A percentile compares a stretch with the other conserved stretches of the same genome.
Evolutionary conservation across 2,113 vertebrate genomes (phyloP).

Genomic region (Tapirus terrestris): DNA sequence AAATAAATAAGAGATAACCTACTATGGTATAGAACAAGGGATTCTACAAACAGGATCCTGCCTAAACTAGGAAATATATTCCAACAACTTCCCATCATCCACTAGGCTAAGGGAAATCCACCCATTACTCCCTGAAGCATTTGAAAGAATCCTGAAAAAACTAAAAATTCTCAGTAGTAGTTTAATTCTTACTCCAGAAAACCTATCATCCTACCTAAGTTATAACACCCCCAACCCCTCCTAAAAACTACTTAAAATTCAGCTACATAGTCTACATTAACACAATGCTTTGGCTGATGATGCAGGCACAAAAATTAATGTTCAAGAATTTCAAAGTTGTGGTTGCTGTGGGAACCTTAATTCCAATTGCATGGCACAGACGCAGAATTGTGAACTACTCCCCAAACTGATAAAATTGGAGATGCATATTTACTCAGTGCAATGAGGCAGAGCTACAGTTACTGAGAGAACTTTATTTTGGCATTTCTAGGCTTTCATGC

Average conservation of each 20-base stretch:
- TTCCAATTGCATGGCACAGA: conserved; percentile 74
- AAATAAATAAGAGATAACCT: neutral
- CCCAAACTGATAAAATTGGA: conserved; percentile 70
- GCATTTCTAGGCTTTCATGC: conserved; percentile 69
- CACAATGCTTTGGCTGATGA: conserved; percentile 75
- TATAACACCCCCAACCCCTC: neutral
- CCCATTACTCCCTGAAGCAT: neutral
- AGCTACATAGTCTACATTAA: conserved; percentile 61
- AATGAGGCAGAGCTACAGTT: conserved; percentile 76
- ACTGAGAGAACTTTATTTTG: conserved; percentile 74
- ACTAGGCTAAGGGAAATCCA: neutral
- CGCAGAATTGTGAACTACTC: conserved; percentile 64
- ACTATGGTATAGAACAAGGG: neutral
- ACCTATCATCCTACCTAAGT: conserved; percentile 24
- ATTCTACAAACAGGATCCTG: neutral
- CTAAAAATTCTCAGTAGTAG: conserved; percentile 12
- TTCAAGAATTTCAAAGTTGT: conserved; percentile 77
- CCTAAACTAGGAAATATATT: conserved; percentile 2
- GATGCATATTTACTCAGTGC: conserved; percentile 78
- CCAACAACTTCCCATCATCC: neutral
- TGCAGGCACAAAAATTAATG: conserved; percentile 74
- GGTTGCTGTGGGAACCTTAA: conserved; percentile 82
- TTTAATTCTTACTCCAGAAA: conserved; percentile 52
- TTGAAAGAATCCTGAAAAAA: neutral
- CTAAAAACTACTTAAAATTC: conserved; percentile 67